These are phyloP conservation scores for Paedocypris sp. DNA, from an alignment of 2,113 vertebrate genomes.

Conservation along the genomic window DNA sequence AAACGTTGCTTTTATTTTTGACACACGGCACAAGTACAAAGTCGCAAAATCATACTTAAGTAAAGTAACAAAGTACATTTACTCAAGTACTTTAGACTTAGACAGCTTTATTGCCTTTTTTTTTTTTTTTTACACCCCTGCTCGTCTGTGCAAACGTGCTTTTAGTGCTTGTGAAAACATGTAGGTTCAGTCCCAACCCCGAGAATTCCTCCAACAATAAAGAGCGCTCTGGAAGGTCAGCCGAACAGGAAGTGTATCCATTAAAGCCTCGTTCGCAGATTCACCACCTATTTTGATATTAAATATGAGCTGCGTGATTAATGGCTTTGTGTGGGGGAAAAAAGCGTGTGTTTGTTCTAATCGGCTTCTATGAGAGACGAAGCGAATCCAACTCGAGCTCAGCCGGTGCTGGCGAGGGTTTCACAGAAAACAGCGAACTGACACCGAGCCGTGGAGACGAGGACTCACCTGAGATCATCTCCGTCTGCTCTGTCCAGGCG, in stretches of 20 bases:
- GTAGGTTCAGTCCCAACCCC: no score
- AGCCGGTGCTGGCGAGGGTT: not conserved
- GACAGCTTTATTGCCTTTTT: no score
- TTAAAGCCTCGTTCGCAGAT: conserved; percentile 15
- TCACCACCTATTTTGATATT: conserved; percentile 4
- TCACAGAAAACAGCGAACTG: not conserved
- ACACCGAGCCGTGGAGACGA: conserved; percentile 6
- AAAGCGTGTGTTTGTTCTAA: not conserved
- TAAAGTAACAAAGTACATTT: no score
- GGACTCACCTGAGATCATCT: conserved; percentile 16
- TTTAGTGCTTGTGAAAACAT: no score
- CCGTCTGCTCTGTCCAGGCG: conserved; percentile 68
- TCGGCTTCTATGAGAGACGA: not conserved
- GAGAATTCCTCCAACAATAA: no score
- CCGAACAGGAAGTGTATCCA: not conserved
- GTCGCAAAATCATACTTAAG: no score
- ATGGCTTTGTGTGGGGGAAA: conserved; percentile 14
- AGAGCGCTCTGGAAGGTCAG: not conserved
- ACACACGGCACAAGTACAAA: no score
- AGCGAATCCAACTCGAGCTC: not conserved
- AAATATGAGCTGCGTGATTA: not conserved
- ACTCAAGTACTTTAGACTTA: no score
- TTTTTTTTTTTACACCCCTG: no score
- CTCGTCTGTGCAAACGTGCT: no score
- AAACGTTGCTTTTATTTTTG: no score